Evolutionary conservation across 2,797 vertebrate genomes (phyloP).

Genomic region (Nyctalus aviator): DNA sequence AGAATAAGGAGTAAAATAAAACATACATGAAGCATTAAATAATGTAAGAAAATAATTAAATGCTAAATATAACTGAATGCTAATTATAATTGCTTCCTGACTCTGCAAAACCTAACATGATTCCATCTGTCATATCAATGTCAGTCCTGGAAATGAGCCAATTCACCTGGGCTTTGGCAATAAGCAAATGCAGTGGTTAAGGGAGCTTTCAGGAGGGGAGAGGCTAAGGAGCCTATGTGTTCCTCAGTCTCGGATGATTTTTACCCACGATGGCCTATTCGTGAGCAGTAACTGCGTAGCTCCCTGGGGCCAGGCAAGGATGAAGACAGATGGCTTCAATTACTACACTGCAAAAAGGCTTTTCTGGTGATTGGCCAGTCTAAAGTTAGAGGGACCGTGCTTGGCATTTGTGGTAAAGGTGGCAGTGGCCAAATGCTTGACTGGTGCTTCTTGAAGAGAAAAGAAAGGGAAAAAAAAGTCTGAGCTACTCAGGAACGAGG

Average conservation of each 20-base stretch:
- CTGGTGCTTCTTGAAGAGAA: background rate
- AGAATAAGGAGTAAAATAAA: slow-evolving; percentile 49
- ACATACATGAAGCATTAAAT: slow-evolving; percentile 26
- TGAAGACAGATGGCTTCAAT: slow-evolving; percentile 28
- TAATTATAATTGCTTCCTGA: slow-evolving; percentile 70
- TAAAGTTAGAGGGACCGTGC: background rate
- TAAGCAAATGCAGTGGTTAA: background rate
- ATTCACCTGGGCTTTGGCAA: slow-evolving; percentile 27
- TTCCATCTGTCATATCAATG: slow-evolving; percentile 34
- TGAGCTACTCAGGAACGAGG: slow-evolving; percentile 46
- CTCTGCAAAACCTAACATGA: slow-evolving; percentile 59
- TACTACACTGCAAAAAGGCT: slow-evolving; percentile 1
- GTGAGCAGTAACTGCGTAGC: background rate
- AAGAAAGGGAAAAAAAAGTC: background rate
- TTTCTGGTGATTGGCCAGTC: background rate
- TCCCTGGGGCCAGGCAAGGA: background rate
- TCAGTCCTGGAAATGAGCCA: slow-evolving; percentile 51
- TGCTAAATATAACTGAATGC: slow-evolving; percentile 60
- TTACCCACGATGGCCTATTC: background rate
- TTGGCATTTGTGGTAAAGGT: background rate
- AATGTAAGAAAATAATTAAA: slow-evolving; percentile 66
- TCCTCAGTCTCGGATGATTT: slow-evolving; percentile 28
- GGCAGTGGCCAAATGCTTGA: background rate
- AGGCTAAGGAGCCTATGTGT: background rate
- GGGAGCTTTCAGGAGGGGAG: background rate